Evolutionary conservation across 2,113 vertebrate genomes (phyloP), one percentile per base, ranked within the genome.

Genomic region (Stictonetta naevosa): DNA sequence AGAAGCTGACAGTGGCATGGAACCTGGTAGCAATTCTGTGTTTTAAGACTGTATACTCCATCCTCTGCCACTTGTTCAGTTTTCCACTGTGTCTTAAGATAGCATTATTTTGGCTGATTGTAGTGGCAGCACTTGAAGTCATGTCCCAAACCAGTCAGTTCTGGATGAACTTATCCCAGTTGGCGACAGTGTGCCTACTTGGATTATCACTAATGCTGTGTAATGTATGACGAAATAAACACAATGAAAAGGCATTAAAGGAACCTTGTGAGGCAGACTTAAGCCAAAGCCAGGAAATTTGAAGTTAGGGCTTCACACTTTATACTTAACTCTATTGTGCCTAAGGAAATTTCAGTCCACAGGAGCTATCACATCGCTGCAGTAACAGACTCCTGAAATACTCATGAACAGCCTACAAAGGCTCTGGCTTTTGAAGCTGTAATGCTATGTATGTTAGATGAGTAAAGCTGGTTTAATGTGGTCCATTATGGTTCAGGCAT

Each of bases 261-360:
- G 77, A 85, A 40, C 62, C 46, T 84, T 53, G 77, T 26, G 83
- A 88, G 83, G 80, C 77, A 89, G 79, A 22, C 5, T 88, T 33
- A 48, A 94, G 55, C 53, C 56, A 84, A 93, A 95, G 52, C 25
- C 80, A 86, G 83, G 56, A 92, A 91, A 91, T 71, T 11, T 55
- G 31, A 92, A 86, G 83, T 85, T 80, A 62, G 86, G 74, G 53
- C 80, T 85, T 95, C 55, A 25, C 36, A 68, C 36, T 94, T 92
- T 6, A 4, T 1, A n/a, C 73, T 84, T 80, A 66, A n/a, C 53
- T 82, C 48, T 1, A 1, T 46, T 63, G 66, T 62, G 90, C 90
- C 86, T 74, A 16, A 82, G 88, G 93, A 90, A 82, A 94, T 91
- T 92, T 59, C 86, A 75, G 93, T 55, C 60, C 74, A 11, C 31